Evolutionary conservation across 1,140 invertebrate species (phyloP).

Genomic region (Drosophila repleta): DNA sequence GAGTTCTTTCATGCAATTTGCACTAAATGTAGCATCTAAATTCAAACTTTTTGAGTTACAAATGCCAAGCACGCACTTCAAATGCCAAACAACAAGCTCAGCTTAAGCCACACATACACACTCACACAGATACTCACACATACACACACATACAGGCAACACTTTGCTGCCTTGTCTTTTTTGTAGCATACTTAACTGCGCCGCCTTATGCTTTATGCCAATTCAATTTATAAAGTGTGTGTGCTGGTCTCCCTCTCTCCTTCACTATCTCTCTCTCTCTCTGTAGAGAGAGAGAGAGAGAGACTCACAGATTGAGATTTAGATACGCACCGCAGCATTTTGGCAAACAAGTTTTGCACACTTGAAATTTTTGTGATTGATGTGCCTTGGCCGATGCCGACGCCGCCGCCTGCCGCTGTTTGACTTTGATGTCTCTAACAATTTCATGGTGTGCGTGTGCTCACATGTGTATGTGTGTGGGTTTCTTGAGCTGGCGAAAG

Average conservation of each 20-base stretch:
- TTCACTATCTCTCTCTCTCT: neutral
- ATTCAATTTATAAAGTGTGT: conserved; percentile 77
- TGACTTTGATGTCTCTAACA: conserved; percentile 76
- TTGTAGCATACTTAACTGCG: conserved; percentile 69
- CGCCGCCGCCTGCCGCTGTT: conserved; percentile 47
- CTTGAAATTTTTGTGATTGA: conserved; percentile 82
- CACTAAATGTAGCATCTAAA: conserved; percentile 25
- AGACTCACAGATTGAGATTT: conserved; percentile 35
- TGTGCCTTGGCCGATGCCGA: conserved; percentile 64
- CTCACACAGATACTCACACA: conserved; percentile 4
- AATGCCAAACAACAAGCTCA: conserved; percentile 65
- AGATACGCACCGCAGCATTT: conserved; percentile 62
- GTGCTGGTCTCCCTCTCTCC: neutral
- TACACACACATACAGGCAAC: neutral
- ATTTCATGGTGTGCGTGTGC: conserved; percentile 31
- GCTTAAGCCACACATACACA: conserved; percentile 36
- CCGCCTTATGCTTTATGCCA: conserved; percentile 76
- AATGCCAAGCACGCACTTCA: conserved; percentile 57
- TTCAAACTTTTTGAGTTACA: conserved; percentile 43
- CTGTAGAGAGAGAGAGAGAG: too few relatives aligned
- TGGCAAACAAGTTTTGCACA: conserved; percentile 76
- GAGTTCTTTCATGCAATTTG: conserved; percentile 15
- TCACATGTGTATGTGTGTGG: conserved; percentile 34
- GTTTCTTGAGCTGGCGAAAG: conserved; percentile 76
- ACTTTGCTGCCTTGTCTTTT: conserved; percentile 52